Percentiles rank a stretch among this genome's conserved stretches.
phyloP scores from a whole-genome alignment of 2,113 vertebrate species.

The Catharus fuscescens region DNA sequence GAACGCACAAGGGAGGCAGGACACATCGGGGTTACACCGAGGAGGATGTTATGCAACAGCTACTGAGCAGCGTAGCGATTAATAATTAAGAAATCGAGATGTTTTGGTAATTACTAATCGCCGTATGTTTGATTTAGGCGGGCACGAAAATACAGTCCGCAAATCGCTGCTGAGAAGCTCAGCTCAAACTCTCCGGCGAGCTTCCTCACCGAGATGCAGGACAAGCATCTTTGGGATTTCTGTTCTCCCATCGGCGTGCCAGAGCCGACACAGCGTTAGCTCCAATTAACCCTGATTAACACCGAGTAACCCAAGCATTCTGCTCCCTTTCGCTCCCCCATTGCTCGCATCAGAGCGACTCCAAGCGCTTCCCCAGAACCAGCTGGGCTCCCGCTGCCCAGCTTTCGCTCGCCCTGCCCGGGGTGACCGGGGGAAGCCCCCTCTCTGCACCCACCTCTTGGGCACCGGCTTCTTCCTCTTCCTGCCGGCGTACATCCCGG shows the following conservation, averaged over 20 bases:
- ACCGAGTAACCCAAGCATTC: background rate
- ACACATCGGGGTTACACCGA: rapidly evolving
- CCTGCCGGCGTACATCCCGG: background rate
- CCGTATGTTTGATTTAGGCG: rapidly evolving
- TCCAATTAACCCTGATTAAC: background rate
- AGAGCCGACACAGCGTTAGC: background rate
- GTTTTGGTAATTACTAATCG: background rate
- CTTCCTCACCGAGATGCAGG: background rate
- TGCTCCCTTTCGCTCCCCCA: background rate
- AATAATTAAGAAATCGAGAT: background rate
- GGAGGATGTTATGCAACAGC: background rate
- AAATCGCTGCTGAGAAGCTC: background rate
- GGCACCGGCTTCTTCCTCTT: conserved; percentile 56
- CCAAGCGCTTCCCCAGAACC: rapidly evolving
- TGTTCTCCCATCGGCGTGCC: background rate
- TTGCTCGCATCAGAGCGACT: background rate
- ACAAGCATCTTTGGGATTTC: rapidly evolving
- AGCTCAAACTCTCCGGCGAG: background rate
- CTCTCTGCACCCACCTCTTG: conserved; percentile 3
- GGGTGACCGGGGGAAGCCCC: no score
- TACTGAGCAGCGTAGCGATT: background rate
- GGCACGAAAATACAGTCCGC: background rate
- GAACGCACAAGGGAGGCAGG: background rate
- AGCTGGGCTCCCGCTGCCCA: rapidly evolving
- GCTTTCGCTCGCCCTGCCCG: background rate